Base-by-base conservation (phyloP, 2,113 vertebrate genomes). In the Cryptomyrus ogoouensis region DNA sequence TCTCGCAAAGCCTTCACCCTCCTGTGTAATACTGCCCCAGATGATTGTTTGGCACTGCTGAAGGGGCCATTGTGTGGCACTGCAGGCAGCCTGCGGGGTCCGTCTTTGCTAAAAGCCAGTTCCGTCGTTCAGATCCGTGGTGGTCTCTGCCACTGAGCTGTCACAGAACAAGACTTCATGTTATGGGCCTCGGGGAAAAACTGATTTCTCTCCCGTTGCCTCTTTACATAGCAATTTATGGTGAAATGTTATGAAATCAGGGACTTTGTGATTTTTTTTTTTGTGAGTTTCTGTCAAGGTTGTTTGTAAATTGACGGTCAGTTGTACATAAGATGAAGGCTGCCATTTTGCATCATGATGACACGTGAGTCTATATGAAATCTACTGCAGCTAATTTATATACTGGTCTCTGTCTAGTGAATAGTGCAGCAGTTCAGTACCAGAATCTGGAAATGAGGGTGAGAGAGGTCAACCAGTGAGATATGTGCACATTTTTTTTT, bases 21-120 rank as follows among this genome's bases (percentile, higher is more conserved):
- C 27, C 12, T 62, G 87, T 88, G 87, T 62, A 88, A 88, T 53
- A 62, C 27, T 90, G 15, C 56, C 62, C 56, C 6, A 88, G 35
- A n/a, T 8, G 9, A 53, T 88, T 88, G 56, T 84, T 52, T 39
- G 21, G 42, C 24, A 70, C 70, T 74, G 31, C 24, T 88, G 24
- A 74, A 74, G n/a, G 12, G 88, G 44, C 31, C 24, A 49, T 74
- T 74, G 24, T 88, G 10, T 15, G 42, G 8, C 44, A 49, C 42
- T 49, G 46, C 21, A 80, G 74, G 74, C 35, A 17, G 13, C 35
- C n/a, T 19, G 31, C 17, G 15, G 31, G 74, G 13, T 42, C 74
- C 10, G 15, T 80, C 74, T 80, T 80, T 42, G 74, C 74, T 80
- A 42, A 42, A 42, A 39, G 74, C 74, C 35, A 80, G 74, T 80